A percentile compares a stretch with the other conserved stretches of the same genome.
phyloP scores from a whole-genome alignment of 1,140 invertebrate genomes.

The Gryllus bimaculatus region DNA sequence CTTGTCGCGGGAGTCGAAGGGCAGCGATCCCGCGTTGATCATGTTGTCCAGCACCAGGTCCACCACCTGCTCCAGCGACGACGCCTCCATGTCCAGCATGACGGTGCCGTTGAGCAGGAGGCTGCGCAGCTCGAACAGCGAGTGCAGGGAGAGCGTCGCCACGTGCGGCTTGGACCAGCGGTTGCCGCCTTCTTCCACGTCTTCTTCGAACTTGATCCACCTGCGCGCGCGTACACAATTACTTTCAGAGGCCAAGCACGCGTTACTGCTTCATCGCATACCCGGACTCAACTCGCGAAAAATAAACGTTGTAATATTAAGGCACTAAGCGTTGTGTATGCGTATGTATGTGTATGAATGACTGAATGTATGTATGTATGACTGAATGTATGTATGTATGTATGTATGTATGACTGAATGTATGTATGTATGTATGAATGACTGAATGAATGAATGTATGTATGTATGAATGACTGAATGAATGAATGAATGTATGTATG shows the following conservation, averaged over 20 bases:
- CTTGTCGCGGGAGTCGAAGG: slow-evolving; percentile 65
- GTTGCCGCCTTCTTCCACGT: slow-evolving; percentile 89
- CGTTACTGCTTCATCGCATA: too few species aligned
- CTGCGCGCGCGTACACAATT: slow-evolving; percentile 33
- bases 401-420: too few species aligned
- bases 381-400: too few species aligned
- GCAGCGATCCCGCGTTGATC: slow-evolving; percentile 68
- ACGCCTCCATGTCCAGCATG: slow-evolving; percentile 84
- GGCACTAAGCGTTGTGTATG: too few species aligned
- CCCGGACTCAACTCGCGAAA: too few species aligned
- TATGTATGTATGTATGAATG: too few species aligned
- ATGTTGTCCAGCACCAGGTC: slow-evolving; percentile 89
- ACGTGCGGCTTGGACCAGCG: slow-evolving; percentile 93
- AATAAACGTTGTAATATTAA: too few species aligned
- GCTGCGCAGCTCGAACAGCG: slow-evolving; percentile 79
- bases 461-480: too few species aligned
- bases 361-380: too few species aligned
- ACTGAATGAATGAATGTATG: too few species aligned
- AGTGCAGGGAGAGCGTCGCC: slow-evolving; percentile 81
- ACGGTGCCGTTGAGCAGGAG: slow-evolving; percentile 81
- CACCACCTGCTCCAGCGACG: slow-evolving; percentile 72
- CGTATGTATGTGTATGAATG: too few species aligned
- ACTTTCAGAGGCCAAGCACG: not conserved
- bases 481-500: too few species aligned
- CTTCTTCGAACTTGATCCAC: slow-evolving; percentile 94